Conservation (phyloP, 92 coral and sea anemone species). For the Diadumene lineata region DNA sequence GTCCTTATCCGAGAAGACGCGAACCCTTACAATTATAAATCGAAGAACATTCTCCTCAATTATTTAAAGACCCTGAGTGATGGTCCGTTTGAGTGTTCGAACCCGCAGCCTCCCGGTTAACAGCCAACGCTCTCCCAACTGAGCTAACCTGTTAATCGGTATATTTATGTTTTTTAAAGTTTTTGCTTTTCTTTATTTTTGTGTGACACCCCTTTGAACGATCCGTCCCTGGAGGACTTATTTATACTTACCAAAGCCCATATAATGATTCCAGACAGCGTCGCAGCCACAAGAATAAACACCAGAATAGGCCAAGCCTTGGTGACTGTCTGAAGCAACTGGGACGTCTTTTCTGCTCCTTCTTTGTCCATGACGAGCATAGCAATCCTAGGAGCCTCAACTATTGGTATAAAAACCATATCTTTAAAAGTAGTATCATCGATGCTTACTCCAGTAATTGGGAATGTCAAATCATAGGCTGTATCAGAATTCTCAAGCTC, state of each 20-base stretch:
- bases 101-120: no score
- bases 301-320: constrained; percentile 95
- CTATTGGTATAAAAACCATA: constrained; percentile 73
- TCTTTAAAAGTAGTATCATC: constrained; percentile 72
- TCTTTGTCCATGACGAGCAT: constrained; percentile 81
- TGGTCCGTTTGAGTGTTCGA: no score
- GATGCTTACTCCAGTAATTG: constrained; percentile 70
- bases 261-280: constrained; percentile 90
- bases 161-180: no score
- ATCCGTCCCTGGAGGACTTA: not conserved
- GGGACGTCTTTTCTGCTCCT: constrained; percentile 63
- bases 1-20: no score
- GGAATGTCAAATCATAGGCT: constrained; percentile 86
- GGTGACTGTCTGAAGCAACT: constrained; percentile 77
- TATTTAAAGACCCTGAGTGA: no score
- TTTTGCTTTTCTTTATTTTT: no score
- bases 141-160: no score
- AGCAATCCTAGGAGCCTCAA: constrained; percentile 89
- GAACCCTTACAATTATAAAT: no score
- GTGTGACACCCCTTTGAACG: not conserved
- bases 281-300: constrained; percentile 91
- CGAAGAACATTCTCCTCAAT: no score
- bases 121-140: no score
- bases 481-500: constrained; percentile 49
- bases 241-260: constrained; percentile 86